phyloP scores from a whole-genome alignment of 2,888 invertebrate species.

The Lasius fuliginosus region DNA sequence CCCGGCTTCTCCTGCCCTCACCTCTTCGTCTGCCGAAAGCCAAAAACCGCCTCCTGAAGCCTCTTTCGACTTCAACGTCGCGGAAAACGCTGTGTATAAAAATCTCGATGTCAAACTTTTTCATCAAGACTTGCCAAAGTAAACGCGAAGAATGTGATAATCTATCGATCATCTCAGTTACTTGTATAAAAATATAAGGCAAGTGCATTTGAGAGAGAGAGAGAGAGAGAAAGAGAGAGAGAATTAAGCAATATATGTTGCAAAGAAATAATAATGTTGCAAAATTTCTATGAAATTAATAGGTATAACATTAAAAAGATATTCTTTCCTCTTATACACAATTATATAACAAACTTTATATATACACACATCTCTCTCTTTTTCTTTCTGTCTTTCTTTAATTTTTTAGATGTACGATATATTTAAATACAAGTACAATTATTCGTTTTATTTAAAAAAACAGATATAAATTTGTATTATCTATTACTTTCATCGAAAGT shows the following conservation, averaged over 20 bases:
- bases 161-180: neutral
- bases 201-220: neutral
- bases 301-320: no score
- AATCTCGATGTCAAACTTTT: conserved; percentile 17
- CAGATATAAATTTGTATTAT: neutral
- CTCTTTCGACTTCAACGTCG: conserved; percentile 58
- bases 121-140: neutral
- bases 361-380: no score
- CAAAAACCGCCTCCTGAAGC: conserved; percentile 37
- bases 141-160: neutral
- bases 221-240: neutral
- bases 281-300: neutral
- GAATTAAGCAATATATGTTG: neutral
- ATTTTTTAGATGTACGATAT: neutral
- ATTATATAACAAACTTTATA: no score
- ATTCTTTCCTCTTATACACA: neutral
- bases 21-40: conserved; percentile 16
- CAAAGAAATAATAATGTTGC: neutral
- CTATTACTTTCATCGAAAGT: neutral
- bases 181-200: neutral
- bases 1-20: conserved; percentile 30
- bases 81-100: conserved; percentile 52
- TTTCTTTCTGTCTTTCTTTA: no score
- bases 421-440: neutral
- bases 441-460: neutral